These are phyloP conservation scores for Cyanoliseus patagonus DNA, from an alignment of 2,113 vertebrate species.

Conservation along the genomic window DNA sequence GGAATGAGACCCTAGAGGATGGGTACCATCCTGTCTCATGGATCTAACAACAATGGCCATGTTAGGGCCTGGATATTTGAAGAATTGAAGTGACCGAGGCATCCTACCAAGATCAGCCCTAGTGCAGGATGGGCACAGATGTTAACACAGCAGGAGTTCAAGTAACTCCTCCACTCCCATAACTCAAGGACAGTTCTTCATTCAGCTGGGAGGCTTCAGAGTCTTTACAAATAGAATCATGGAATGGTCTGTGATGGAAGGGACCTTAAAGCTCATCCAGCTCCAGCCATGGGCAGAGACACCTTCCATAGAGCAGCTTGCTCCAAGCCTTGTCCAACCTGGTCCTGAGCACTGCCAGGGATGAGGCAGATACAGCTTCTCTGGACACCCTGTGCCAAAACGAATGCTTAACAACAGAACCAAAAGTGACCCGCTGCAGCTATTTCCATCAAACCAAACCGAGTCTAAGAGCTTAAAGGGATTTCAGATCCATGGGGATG, in stretches of 20 bases:
- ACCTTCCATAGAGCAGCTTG: fast-evolving
- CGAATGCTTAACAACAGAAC: neutral
- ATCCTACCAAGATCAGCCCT: neutral
- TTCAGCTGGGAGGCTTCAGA: neutral
- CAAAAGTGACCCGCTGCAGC: no score
- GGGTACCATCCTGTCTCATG: no score
- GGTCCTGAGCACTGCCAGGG: neutral
- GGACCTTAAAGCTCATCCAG: no score
- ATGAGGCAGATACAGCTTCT: neutral
- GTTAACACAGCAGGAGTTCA: neutral
- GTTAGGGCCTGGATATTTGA: fast-evolving
- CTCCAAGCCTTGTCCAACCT: neutral
- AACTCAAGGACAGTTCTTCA: neutral
- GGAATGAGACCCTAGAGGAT: neutral
- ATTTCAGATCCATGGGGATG: neutral
- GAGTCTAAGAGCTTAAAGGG: neutral
- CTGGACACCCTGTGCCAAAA: no score
- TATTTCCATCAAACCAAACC: neutral
- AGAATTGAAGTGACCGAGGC: neutral
- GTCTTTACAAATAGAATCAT: neutral
- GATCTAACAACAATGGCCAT: neutral
- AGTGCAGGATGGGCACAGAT: fast-evolving
- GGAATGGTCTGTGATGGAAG: neutral
- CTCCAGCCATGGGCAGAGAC: neutral
- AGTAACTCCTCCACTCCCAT: neutral